A percentile compares a stretch with the other conserved stretches of the same genome.
These are phyloP conservation scores for Coendou prehensilis DNA, from an alignment of 2,797 vertebrate species.

Conservation along the genomic window DNA sequence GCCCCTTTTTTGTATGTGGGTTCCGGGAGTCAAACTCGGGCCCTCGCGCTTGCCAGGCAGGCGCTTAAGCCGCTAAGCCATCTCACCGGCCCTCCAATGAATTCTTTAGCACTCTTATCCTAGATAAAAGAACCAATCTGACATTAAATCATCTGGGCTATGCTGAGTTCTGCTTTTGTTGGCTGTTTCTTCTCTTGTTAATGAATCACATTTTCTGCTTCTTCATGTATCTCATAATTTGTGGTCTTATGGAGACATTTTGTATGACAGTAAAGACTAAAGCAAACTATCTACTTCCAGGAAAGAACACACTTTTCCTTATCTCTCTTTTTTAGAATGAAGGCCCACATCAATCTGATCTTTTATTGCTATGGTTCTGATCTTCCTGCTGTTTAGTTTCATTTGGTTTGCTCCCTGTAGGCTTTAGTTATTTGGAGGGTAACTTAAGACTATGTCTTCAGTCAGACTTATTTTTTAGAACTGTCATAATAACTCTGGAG, in stretches of 20 bases:
- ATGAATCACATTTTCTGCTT: background rate
- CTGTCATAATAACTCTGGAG: background rate
- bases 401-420: background rate
- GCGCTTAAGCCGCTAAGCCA: no score
- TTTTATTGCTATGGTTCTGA: background rate
- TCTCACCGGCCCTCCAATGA: no score
- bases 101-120: background rate
- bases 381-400: background rate
- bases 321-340: background rate
- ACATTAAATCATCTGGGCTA: background rate
- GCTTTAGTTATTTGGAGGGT: background rate
- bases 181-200: background rate
- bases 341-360: background rate
- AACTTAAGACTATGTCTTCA: background rate
- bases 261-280: background rate
- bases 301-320: background rate
- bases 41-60: no score
- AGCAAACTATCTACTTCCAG: background rate
- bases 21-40: no score
- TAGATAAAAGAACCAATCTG: background rate
- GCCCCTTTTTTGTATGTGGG: no score
- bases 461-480: constrained; percentile 9
- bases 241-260: constrained; percentile 15
- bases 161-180: background rate
- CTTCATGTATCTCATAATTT: background rate